Evolutionary conservation across 2,113 vertebrate genomes (phyloP), one percentile per base, ranked within the genome.

Genomic region (Aramus guarauna): DNA sequence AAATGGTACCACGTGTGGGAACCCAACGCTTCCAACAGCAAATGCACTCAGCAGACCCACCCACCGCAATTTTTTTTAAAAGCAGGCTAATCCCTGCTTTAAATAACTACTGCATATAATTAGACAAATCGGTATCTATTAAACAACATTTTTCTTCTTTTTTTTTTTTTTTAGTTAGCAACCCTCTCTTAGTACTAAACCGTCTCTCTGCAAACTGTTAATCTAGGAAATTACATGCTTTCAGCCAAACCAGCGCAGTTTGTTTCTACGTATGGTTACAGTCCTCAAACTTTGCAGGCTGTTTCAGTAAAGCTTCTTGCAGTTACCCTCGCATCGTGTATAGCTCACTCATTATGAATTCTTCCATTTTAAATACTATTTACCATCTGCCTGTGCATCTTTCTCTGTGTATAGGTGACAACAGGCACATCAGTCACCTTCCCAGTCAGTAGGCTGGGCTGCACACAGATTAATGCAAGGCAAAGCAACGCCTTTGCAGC

Each of bases 141-240:
- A 74, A 81, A 66, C 37, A 78, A 32, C 10, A 81, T 75, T 89
- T 86, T 55, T 45, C 24, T 84, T 92, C 85, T 88, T 72, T 74
- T 84, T 81, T 92, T 88, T 88, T 72, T 74, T 84, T 81, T 71
- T 66, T 41, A 55, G 45, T 83, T 88, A 86, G 80, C 56, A 96
- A 91, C 95, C 93, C 72, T 93, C 80, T 76, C 72, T 97, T 90
- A 94, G 88, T 59, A 45, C 68, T 86, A 94, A 96, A 90, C 82
- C 55, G 10, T 77, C 37, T 43, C 73, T 91, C 92, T 94, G 56
- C 62, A 94, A 92, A 89, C 91, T 91, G 75, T 50, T 94, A 69
- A 92, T 96, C 95, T 97, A 86, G 62, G 14, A 97, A 98, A 97
- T 97, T 90, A 92, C 55, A 94, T 62, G 86, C 68, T 92, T 95